Percentiles rank a stretch among this genome's conserved stretches.
Evolutionary conservation across 2,113 vertebrate genomes (phyloP).

Genomic region (Menidia beryllina): DNA sequence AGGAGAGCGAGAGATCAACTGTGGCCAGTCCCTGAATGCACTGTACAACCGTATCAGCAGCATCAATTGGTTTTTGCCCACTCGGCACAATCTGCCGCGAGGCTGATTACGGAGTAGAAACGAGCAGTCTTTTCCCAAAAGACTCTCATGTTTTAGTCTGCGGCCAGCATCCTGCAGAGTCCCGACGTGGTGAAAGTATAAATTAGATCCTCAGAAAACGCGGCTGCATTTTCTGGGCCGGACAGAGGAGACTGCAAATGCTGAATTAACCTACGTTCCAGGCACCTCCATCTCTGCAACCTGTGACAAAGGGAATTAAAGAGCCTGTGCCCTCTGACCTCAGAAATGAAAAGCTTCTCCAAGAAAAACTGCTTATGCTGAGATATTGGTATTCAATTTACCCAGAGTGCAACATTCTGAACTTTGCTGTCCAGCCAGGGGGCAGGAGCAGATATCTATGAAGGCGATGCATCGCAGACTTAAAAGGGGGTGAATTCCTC

Average conservation of each 20-base stretch:
- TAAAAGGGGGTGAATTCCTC: slow-evolving; percentile 4
- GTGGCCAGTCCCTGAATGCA: slow-evolving; percentile 75
- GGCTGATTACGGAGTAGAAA: slow-evolving; percentile 47
- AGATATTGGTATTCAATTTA: not conserved
- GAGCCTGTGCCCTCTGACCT: slow-evolving; percentile 1
- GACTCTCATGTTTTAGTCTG: slow-evolving; percentile 1
- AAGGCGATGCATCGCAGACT: not conserved
- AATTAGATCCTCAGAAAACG: slow-evolving; percentile 8
- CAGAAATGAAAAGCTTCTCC: not conserved
- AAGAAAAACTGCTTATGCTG: slow-evolving; percentile 9
- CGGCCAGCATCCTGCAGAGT: slow-evolving; percentile 24
- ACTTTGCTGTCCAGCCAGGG: not conserved
- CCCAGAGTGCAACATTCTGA: not conserved
- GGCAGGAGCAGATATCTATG: not conserved
- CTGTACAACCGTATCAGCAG: slow-evolving; percentile 54
- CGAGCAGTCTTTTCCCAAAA: slow-evolving; percentile 34
- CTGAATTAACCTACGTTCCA: not conserved
- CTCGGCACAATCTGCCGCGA: slow-evolving; percentile 66
- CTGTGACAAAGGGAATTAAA: slow-evolving; percentile 28
- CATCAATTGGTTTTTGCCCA: slow-evolving; percentile 65
- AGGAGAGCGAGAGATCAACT: slow-evolving; percentile 61
- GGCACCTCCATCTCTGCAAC: not conserved
- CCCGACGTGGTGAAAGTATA: not conserved
- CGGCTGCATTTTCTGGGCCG: not conserved
- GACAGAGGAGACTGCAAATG: not conserved